Percentiles rank a stretch among this genome's conserved stretches.
Conservation (phyloP, 2,113 vertebrate genomes). For the Anguilla japonica region DNA sequence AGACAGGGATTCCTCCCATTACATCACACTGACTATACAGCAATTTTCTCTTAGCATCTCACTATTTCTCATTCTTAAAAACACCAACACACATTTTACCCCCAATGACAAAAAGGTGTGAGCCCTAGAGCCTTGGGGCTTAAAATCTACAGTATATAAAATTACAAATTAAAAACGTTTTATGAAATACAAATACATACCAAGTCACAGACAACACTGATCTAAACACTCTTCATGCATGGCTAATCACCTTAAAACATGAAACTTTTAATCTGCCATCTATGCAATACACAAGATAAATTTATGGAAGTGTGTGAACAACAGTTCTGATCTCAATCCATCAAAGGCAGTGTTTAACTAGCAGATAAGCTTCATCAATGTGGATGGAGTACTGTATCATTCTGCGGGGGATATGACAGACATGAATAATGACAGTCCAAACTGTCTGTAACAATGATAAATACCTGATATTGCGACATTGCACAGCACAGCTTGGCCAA, state of each 20-base stretch:
- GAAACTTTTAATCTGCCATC: neutral
- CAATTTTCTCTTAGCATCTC: neutral
- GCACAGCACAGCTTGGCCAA: constrained; percentile 17
- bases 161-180: neutral
- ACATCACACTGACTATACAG: neutral
- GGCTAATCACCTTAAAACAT: too few relatives aligned
- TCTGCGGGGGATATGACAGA: constrained; percentile 47
- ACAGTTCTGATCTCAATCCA: neutral
- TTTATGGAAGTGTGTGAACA: neutral
- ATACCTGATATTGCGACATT: constrained; percentile 34
- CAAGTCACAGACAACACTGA: neutral
- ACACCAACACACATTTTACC: neutral
- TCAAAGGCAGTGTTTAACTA: neutral
- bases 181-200: too few relatives aligned
- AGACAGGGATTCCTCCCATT: neutral
- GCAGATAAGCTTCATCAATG: neutral
- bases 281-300: neutral
- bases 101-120: too few relatives aligned
- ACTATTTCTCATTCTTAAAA: neutral
- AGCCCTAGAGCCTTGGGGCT: neutral
- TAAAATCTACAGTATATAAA: neutral
- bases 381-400: constrained; percentile 32
- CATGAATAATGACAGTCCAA: constrained; percentile 37
- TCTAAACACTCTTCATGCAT: neutral
- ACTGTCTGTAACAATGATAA: constrained; percentile 47